Evolutionary conservation across 2,113 vertebrate species (phyloP).

Genomic region (Grus americana): DNA sequence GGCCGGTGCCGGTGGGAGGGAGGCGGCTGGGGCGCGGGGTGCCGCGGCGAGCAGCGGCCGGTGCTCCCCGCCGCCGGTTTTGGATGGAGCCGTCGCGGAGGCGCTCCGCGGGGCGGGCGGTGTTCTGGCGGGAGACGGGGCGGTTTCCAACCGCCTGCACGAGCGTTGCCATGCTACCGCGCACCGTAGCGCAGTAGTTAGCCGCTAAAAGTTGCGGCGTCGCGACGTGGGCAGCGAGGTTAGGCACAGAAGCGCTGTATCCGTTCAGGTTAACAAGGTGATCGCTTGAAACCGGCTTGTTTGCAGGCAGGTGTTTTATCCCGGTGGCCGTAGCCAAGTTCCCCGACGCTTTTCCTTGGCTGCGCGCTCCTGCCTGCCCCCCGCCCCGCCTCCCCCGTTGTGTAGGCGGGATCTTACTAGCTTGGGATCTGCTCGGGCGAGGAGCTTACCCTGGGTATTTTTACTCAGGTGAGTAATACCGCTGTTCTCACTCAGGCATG

Average conservation of each 20-base stretch:
- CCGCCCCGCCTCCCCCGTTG: not conserved
- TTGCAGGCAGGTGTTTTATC: no score
- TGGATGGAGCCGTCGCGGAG: not conserved
- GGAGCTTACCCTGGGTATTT: not conserved
- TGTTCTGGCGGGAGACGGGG: not conserved
- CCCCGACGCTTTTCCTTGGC: accelerated
- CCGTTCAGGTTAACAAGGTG: accelerated
- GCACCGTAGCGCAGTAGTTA: accelerated
- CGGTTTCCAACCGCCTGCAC: no score
- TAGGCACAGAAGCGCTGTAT: accelerated
- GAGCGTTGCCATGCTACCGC: accelerated
- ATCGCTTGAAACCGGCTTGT: accelerated
- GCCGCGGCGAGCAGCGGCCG: not conserved
- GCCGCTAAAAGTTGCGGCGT: accelerated
- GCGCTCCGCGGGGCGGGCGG: no score
- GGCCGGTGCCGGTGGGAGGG: not conserved
- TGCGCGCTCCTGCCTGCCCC: accelerated
- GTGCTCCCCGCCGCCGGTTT: not conserved
- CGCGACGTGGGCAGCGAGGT: accelerated
- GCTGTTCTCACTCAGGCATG: accelerated
- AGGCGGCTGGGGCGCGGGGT: no score
- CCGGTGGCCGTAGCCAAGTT: accelerated
- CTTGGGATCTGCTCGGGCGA: not conserved
- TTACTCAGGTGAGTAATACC: not conserved
- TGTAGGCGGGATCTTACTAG: no score